phyloP scores from a whole-genome alignment of 2,888 invertebrate species.

The Melolontha melolontha region DNA sequence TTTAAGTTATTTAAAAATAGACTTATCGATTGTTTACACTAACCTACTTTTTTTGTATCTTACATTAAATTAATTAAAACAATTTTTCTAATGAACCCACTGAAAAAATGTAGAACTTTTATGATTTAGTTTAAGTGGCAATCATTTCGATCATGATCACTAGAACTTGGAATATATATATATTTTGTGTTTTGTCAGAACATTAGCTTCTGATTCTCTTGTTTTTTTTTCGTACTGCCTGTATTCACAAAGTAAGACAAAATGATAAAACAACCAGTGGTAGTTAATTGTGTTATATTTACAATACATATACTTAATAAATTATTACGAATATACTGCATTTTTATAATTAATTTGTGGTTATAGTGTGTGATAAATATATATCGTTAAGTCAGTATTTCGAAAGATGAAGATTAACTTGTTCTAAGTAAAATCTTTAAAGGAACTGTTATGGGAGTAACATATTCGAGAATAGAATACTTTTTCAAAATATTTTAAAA shows the following conservation, averaged over 20 bases:
- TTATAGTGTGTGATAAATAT: background rate
- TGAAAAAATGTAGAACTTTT: slow-evolving; percentile 18
- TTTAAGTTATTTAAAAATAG: slow-evolving; percentile 43
- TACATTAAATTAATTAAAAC: slow-evolving; percentile 3
- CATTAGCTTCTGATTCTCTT: slow-evolving; percentile 18
- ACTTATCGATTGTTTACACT: slow-evolving; percentile 38
- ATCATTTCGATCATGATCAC: slow-evolving; percentile 7
- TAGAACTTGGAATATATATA: background rate
- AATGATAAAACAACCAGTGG: slow-evolving; percentile 47
- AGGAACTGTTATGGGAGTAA: too few species aligned
- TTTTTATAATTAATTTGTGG: slow-evolving; percentile 31
- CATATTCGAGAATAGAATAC: too few species aligned
- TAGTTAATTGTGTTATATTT: slow-evolving; percentile 61
- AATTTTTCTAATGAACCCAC: slow-evolving; percentile 17
- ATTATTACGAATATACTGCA: slow-evolving; percentile 55
- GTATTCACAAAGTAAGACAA: slow-evolving; percentile 44
- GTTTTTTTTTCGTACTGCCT: slow-evolving; percentile 53
- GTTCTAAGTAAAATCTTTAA: too few species aligned
- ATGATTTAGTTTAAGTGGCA: slow-evolving; percentile 1
- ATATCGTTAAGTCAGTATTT: background rate
- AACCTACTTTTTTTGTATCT: slow-evolving; percentile 27
- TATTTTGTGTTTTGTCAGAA: slow-evolving; percentile 29
- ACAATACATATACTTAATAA: slow-evolving; percentile 62
- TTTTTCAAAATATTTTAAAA: too few species aligned
- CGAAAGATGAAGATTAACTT: too few species aligned